phyloP scores from a whole-genome alignment of 2,888 invertebrate species.

The Mesochorus sp. region DNA sequence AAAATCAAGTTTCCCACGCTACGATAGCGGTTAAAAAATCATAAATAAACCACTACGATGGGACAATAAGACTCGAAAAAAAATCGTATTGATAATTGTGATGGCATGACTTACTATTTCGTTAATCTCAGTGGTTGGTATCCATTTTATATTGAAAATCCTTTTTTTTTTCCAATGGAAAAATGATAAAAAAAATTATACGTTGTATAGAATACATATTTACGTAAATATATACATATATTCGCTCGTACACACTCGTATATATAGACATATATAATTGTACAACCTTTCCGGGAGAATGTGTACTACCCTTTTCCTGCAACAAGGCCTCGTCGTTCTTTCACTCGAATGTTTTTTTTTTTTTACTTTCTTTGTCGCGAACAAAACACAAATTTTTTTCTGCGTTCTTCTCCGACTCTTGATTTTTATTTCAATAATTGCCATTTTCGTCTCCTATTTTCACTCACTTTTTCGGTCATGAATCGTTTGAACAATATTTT shows the following conservation, averaged over 20 bases:
- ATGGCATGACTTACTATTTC: constrained; percentile 75
- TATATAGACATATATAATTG: background rate
- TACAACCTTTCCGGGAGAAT: background rate
- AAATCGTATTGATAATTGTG: constrained; percentile 52
- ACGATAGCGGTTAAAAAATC: background rate
- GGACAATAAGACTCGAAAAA: constrained; percentile 2
- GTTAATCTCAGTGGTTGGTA: constrained; percentile 75
- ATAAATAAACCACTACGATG: background rate
- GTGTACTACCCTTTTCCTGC: background rate
- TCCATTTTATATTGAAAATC: constrained; percentile 13
- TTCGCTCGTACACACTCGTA: background rate
- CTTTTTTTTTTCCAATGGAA: background rate
- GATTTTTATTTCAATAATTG: background rate
- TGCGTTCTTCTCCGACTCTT: too few species aligned
- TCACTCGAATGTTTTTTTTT: background rate
- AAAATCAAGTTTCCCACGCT: background rate
- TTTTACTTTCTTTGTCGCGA: too few species aligned
- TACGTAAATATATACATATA: background rate
- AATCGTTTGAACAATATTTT: background rate
- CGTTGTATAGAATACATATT: background rate
- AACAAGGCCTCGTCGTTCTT: background rate
- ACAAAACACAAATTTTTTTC: too few species aligned
- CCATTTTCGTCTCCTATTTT: background rate
- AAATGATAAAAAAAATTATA: background rate
- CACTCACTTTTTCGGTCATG: background rate